A percentile compares a stretch with the other conserved stretches of the same genome.
phyloP scores from a whole-genome alignment of 2,888 invertebrate species.

The Pseudococcus longispinus region DNA sequence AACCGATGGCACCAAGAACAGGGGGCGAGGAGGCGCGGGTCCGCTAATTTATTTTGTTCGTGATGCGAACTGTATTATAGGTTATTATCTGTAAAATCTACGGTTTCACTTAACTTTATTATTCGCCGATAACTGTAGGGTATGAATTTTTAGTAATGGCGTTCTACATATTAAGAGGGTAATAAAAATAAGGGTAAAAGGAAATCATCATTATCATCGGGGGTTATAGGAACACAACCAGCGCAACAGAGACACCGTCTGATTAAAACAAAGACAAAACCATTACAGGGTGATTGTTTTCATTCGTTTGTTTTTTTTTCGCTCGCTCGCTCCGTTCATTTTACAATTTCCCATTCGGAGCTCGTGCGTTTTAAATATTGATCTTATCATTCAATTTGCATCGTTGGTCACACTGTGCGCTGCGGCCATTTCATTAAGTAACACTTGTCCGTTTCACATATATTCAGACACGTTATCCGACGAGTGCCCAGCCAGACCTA shows the following conservation, averaged over 20 bases:
- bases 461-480: neutral
- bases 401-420: constrained; percentile 6
- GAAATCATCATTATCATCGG: constrained; percentile 45
- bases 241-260: neutral
- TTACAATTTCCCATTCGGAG: neutral
- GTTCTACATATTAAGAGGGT: constrained; percentile 20
- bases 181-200: constrained; percentile 41
- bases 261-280: constrained; percentile 15
- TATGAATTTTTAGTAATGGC: constrained; percentile 34
- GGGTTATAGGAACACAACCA: neutral
- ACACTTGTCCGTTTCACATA: constrained; percentile 33
- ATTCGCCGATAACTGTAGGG: constrained; percentile 26
- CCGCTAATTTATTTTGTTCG: constrained; percentile 44
- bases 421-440: constrained; percentile 15
- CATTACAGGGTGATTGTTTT: constrained; percentile 36
- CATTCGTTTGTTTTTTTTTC: constrained; percentile 20
- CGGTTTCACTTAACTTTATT: constrained; percentile 46
- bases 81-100: constrained; percentile 43
- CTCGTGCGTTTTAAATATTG: constrained; percentile 29
- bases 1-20: neutral
- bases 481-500: neutral
- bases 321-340: neutral
- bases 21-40: no score
- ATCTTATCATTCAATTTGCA: constrained; percentile 44
- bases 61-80: constrained; percentile 33